Evolutionary conservation across 2,113 vertebrate genomes (phyloP).

Genomic region (Sinosuthora webbiana): DNA sequence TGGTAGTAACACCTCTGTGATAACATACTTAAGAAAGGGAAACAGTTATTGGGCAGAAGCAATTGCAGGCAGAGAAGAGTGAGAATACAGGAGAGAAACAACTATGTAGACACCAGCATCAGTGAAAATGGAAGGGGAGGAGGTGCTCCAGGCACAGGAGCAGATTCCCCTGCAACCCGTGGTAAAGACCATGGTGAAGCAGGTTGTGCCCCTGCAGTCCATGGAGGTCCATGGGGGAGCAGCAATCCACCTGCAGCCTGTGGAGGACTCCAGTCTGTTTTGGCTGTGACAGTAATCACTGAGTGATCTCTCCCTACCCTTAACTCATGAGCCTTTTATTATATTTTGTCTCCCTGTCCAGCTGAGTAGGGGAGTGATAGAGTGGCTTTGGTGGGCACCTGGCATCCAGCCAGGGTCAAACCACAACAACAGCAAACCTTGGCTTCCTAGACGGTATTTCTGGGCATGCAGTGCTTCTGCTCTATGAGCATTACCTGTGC

Average conservation of each 20-base stretch:
- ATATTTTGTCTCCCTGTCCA: neutral
- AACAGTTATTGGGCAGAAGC: neutral
- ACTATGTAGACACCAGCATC: neutral
- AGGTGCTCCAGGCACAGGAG: neutral
- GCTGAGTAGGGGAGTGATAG: neutral
- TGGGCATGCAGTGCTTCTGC: no score
- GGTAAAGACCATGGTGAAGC: neutral
- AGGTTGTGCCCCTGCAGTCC: neutral
- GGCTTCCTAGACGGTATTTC: neutral
- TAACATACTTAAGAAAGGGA: neutral
- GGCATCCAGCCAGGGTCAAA: neutral
- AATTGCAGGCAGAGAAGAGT: neutral
- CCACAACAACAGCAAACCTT: neutral
- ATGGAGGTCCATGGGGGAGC: no score
- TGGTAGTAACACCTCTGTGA: neutral
- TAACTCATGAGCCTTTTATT: no score
- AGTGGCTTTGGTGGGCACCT: neutral
- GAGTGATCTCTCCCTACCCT: no score
- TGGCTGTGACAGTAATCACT: no score
- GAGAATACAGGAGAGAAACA: neutral
- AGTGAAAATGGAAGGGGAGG: neutral
- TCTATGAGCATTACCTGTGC: no score
- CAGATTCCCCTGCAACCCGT: neutral
- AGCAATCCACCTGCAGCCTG: no score
- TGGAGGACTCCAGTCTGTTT: no score